Conservation (phyloP, 2,888 invertebrate species). For the Sabatieria punctata region DNA sequence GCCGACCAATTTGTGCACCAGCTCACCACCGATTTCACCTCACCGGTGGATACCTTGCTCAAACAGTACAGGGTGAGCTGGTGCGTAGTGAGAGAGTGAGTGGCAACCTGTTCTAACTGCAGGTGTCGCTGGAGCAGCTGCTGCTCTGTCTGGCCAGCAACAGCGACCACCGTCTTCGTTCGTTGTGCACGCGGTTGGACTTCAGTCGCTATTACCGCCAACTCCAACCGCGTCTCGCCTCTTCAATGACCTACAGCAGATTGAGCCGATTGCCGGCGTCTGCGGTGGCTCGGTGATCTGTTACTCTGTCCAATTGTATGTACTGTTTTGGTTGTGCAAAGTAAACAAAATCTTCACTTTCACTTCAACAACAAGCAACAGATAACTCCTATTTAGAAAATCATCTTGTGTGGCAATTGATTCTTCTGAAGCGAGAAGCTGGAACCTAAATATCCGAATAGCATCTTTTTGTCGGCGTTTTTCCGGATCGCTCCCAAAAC, state of each 20-base stretch:
- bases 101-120: neutral
- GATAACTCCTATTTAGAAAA: constrained; percentile 53
- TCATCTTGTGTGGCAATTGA: constrained; percentile 88
- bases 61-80: neutral
- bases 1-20: neutral
- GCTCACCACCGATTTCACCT: too few species aligned
- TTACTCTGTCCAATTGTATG: neutral
- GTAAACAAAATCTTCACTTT: neutral
- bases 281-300: neutral
- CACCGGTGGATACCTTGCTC: neutral
- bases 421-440: constrained; percentile 81
- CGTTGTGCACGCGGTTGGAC: neutral
- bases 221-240: neutral
- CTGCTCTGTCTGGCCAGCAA: neutral
- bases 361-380: neutral
- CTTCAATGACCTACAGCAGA: neutral
- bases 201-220: neutral
- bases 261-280: neutral
- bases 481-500: constrained; percentile 65
- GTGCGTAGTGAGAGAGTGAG: neutral
- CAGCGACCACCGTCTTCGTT: neutral
- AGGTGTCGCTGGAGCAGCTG: neutral
- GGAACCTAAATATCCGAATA: constrained; percentile 74
- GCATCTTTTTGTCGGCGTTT: constrained; percentile 61
- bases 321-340: neutral